phyloP scores from a whole-genome alignment of 64 coral and sea anemone genomes.

The Dendrophyllia cribrosa region DNA sequence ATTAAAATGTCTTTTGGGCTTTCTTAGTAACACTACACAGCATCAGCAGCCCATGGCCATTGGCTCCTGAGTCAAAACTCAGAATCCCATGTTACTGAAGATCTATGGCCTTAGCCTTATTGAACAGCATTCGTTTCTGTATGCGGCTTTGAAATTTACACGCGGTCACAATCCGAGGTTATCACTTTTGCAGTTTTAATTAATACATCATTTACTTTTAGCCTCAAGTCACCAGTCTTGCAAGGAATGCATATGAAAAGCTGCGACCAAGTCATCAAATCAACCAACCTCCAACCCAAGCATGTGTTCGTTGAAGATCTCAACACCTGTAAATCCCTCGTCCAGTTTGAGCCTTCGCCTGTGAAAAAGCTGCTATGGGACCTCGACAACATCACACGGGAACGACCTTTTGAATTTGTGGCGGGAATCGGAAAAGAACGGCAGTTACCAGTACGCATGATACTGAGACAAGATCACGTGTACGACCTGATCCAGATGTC shows the following conservation, averaged over 20 bases:
- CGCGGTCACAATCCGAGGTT: no score
- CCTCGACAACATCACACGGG: not conserved
- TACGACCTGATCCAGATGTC: not conserved
- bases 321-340: conserved; percentile 6
- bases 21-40: no score
- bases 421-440: not conserved
- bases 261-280: not conserved
- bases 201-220: not conserved
- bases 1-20: no score
- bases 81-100: no score
- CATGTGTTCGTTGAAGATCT: not conserved
- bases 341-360: conserved; percentile 1
- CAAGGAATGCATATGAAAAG: not conserved
- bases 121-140: no score
- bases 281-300: not conserved
- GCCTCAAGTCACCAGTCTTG: not conserved
- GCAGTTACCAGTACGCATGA: not conserved
- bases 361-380: not conserved
- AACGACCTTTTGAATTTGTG: conserved; percentile 11
- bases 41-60: no score
- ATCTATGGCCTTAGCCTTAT: no score
- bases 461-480: not conserved
- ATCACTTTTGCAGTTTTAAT: no score
- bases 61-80: no score
- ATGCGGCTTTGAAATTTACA: no score